phyloP scores from a whole-genome alignment of 2,888 invertebrate species.

The Bibio marci region DNA sequence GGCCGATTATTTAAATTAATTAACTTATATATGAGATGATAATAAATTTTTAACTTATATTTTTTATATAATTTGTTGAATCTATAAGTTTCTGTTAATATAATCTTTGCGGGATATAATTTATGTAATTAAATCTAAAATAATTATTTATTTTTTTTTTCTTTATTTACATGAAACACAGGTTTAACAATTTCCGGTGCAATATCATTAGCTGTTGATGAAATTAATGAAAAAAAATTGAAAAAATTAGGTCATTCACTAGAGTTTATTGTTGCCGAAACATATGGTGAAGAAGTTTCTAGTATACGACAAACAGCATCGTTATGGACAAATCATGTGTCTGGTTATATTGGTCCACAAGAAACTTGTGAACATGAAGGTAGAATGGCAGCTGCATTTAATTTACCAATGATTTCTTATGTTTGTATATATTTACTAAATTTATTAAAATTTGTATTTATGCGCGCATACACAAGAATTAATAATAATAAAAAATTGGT shows the following conservation, averaged over 20 bases:
- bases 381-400: constrained; percentile 83
- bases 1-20: no score
- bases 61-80: no score
- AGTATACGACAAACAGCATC: constrained; percentile 75
- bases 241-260: constrained; percentile 47
- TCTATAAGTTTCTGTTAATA: no score
- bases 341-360: constrained; percentile 78
- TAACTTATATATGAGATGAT: no score
- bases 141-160: no score
- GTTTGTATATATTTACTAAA: constrained; percentile 40
- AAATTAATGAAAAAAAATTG: constrained; percentile 50
- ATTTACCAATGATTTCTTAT: constrained; percentile 90
- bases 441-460: background rate
- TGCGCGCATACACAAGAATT: no score
- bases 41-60: no score
- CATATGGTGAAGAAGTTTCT: constrained; percentile 73
- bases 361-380: constrained; percentile 78
- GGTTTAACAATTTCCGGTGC: constrained; percentile 57
- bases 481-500: no score
- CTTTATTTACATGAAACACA: no score
- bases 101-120: no score
- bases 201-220: constrained; percentile 69
- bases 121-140: no score
- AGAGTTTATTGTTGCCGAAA: constrained; percentile 72
- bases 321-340: constrained; percentile 66